Percentiles rank a stretch among this genome's conserved stretches.
These are phyloP conservation scores for Chrysodeixis includens DNA, from an alignment of 2,888 invertebrate species.

Conservation along the genomic window DNA sequence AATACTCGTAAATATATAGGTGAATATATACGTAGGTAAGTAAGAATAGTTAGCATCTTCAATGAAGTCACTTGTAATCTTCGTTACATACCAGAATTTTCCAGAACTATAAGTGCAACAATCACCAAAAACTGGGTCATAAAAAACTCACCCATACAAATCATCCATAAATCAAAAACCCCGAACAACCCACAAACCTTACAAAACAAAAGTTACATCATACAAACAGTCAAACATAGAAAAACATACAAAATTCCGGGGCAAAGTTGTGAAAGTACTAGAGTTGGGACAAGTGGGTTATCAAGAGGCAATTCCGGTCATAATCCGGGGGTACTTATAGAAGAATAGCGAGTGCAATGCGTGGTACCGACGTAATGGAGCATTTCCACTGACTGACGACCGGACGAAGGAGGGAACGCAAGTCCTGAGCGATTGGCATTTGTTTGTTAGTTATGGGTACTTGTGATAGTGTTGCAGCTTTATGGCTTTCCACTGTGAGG, in stretches of 20 bases:
- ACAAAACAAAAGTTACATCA: constrained; percentile 42
- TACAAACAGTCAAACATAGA: constrained; percentile 20
- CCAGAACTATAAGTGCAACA: background rate
- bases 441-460: background rate
- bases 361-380: constrained; percentile 85
- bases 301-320: constrained; percentile 79
- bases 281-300: constrained; percentile 66
- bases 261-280: constrained; percentile 59
- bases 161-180: constrained; percentile 44
- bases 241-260: constrained; percentile 41
- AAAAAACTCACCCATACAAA: constrained; percentile 20
- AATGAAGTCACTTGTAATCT: background rate
- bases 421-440: constrained; percentile 42
- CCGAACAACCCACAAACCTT: constrained; percentile 22
- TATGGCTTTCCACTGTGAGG: too few species aligned
- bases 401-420: constrained; percentile 65
- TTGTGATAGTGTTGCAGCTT: background rate
- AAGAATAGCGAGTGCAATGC: constrained; percentile 82
- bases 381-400: constrained; percentile 86
- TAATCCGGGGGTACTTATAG: constrained; percentile 80
- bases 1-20: too few species aligned
- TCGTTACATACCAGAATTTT: background rate
- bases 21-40: too few species aligned
- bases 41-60: background rate
- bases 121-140: constrained; percentile 23